phyloP scores from a whole-genome alignment of 1,140 invertebrate genomes.

The Copidosoma floridanum region DNA sequence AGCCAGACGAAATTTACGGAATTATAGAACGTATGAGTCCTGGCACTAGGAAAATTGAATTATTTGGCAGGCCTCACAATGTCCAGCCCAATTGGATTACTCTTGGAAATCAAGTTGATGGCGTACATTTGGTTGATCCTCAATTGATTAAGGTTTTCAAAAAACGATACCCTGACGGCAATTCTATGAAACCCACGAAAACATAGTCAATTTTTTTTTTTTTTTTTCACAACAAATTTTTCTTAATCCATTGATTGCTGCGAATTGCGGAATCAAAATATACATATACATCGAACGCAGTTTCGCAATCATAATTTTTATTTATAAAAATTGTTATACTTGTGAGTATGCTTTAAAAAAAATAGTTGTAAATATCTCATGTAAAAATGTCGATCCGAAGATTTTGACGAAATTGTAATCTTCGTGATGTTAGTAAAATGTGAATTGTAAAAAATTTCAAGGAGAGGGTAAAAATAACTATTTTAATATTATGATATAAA shows the following conservation, averaged over 20 bases:
- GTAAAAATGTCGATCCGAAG: too few species aligned
- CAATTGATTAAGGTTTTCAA: constrained; percentile 87
- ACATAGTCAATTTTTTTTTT: constrained; percentile 24
- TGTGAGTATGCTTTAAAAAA: too few species aligned
- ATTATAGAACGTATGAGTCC: constrained; percentile 84
- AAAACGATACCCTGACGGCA: constrained; percentile 91
- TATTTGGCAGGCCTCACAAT: constrained; percentile 96
- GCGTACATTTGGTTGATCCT: constrained; percentile 90
- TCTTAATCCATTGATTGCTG: too few species aligned
- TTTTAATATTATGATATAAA: constrained; percentile 10
- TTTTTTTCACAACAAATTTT: too few species aligned
- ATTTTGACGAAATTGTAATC: too few species aligned
- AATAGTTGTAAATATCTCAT: too few species aligned
- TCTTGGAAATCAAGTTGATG: constrained; percentile 91
- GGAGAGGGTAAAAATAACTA: background rate
- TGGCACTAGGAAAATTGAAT: constrained; percentile 94
- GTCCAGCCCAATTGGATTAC: constrained; percentile 99
- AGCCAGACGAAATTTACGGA: constrained; percentile 97
- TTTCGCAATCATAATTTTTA: too few species aligned
- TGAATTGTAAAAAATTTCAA: background rate
- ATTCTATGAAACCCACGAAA: constrained; percentile 69
- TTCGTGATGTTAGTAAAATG: too few species aligned
- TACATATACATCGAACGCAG: too few species aligned
- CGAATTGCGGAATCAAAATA: too few species aligned
- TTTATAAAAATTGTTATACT: too few species aligned